Evolutionary conservation across 1,140 invertebrate genomes (phyloP).

Genomic region (Caenorhabditis remanei): DNA sequence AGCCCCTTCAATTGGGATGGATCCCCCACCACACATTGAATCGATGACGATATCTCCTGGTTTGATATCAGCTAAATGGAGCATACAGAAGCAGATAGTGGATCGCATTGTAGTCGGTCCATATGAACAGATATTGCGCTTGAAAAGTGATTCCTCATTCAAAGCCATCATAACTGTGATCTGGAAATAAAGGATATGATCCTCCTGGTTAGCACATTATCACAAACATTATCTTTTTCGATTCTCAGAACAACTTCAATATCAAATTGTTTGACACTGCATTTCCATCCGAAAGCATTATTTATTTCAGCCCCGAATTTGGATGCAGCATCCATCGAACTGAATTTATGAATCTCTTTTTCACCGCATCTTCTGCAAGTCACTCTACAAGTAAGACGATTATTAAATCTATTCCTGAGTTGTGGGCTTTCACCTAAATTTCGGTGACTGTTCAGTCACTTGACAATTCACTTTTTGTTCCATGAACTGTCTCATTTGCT

Average conservation of each 20-base stretch:
- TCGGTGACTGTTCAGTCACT: conserved; percentile 31
- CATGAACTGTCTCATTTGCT: conserved; percentile 8
- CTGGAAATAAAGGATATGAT: background rate
- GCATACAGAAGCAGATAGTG: conserved; percentile 46
- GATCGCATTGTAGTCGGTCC: conserved; percentile 55
- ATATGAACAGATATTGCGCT: conserved; percentile 40
- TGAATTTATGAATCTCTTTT: conserved; percentile 50
- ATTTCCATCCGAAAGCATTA: conserved; percentile 54
- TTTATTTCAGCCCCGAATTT: conserved; percentile 50
- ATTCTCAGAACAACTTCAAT: conserved; percentile 52
- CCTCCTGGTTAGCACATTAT: background rate
- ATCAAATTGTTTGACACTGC: conserved; percentile 48
- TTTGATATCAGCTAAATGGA: conserved; percentile 37
- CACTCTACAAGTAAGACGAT: background rate
- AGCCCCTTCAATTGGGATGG: conserved; percentile 57
- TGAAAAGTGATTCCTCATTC: conserved; percentile 54
- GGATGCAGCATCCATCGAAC: conserved; percentile 55
- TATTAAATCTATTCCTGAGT: background rate
- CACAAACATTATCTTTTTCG: conserved; percentile 19
- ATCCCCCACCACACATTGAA: conserved; percentile 58
- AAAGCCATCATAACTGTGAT: conserved; percentile 57
- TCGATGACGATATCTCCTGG: conserved; percentile 45
- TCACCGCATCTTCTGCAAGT: conserved; percentile 50
- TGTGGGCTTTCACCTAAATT: conserved; percentile 6
- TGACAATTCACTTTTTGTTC: background rate